phyloP scores from a whole-genome alignment of 2,113 vertebrate species.

The Eptesicus fuscus region DNA sequence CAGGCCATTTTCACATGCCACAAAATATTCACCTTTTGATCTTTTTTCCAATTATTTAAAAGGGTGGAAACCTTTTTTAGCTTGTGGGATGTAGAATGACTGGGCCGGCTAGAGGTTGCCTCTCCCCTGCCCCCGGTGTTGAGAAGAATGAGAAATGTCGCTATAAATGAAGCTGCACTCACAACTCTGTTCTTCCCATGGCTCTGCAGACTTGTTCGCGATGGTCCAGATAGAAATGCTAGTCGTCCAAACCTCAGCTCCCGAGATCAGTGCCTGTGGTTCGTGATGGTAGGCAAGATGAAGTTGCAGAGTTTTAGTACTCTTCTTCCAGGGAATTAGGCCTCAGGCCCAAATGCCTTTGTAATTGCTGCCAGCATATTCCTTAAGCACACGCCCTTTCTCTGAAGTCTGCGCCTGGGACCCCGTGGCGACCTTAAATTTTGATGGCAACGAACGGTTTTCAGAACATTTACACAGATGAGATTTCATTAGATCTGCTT shows the following conservation, averaged over 20 bases:
- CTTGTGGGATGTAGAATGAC: neutral
- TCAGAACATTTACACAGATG: neutral
- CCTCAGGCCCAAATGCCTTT: neutral
- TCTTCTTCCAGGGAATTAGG: conserved; percentile 19
- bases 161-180: neutral
- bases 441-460: conserved; percentile 30
- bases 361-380: neutral
- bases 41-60: conserved; percentile 7
- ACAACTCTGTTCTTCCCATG: rapidly evolving
- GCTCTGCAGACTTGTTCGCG: neutral
- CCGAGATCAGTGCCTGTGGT: neutral
- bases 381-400: neutral
- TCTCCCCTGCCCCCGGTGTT: neutral
- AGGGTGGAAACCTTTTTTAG: neutral
- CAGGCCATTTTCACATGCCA: neutral
- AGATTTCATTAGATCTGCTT: neutral
- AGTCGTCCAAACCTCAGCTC: neutral
- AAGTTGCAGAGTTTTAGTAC: neutral
- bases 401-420: neutral
- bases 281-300: neutral
- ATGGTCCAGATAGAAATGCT: neutral
- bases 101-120: neutral
- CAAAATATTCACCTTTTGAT: neutral
- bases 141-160: neutral
- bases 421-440: neutral